Evolutionary conservation across 2,797 vertebrate genomes (phyloP), one percentile per base, ranked within the genome.

Genomic region (Alfaro cultratus): DNA sequence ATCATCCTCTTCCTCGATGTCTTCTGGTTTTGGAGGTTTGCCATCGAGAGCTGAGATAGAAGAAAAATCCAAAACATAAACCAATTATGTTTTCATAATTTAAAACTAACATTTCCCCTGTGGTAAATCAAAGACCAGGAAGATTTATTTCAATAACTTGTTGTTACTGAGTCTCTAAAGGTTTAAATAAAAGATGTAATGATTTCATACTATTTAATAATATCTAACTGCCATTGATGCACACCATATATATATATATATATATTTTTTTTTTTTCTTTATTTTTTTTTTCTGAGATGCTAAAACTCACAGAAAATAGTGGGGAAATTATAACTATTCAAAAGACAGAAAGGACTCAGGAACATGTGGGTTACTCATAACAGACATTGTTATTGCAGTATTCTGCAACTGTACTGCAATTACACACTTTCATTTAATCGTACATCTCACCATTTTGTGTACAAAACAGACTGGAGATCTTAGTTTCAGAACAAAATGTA

Each of bases 1-100:
- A 16, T 99, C 97, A 43, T 98, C 98, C 91, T 99, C 97, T 91
- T 99, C 98, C 91, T 99, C 98, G 80, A 98, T 98, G 93, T 98
- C 98, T 95, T 99, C 98, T 90, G 94, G 93, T 94, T 98, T 99
- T 83, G 97, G 97, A 90, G 97, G 96, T 96, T 98, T 98, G 95
- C 96, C 98, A 89, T 99, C 97, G 78, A 99, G 97, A 94, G 97
- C 98, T 99, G 79, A 2, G 91, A 94, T 0, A 23, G 62, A 83
- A 87, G 0, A 26, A 41, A 41, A 39, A 68, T 68, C 36, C 34
- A 39, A 23, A 67, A 39, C 62, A 36, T 36, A 36, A 64, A 64
- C 2, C 31, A 64, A 5, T 29, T 15, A 57, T 29, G 12, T 29
- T 57, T 29, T n/a, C 34, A 36, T 64, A 23, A 21, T 36, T 23